phyloP scores from a whole-genome alignment of 2,113 vertebrate species.

The Eulacestoma nigropectus region DNA sequence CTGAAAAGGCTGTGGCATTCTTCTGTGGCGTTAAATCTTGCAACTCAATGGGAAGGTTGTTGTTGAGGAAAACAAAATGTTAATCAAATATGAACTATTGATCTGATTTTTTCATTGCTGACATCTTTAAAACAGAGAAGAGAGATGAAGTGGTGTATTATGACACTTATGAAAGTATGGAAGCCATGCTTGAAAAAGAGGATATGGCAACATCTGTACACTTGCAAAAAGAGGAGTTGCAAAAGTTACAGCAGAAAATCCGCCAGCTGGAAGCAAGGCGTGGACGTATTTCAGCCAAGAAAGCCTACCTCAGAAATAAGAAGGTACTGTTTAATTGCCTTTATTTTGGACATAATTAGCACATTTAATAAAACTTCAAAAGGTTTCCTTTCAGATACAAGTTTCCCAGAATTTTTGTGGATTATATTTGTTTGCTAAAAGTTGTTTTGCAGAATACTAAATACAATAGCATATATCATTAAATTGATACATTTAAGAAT shows the following conservation, averaged over 20 bases:
- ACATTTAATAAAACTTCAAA: neutral
- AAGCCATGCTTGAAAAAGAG: conserved; percentile 89
- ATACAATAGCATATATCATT: neutral
- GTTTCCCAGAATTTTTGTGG: neutral
- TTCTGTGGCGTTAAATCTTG: neutral
- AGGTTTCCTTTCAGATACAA: neutral
- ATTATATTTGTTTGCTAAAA: neutral
- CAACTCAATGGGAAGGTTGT: neutral
- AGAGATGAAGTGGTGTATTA: conserved; percentile 96
- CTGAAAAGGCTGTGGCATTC: neutral
- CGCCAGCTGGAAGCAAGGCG: conserved; percentile 92
- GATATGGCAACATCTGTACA: conserved; percentile 69
- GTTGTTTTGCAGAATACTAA: neutral
- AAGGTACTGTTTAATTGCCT: conserved; percentile 75
- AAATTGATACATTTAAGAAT: neutral
- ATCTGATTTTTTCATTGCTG: neutral
- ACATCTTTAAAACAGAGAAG: conserved; percentile 71
- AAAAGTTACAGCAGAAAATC: conserved; percentile 86
- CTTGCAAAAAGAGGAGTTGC: conserved; percentile 83
- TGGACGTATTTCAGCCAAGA: conserved; percentile 95
- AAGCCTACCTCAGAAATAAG: conserved; percentile 99
- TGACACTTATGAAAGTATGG: conserved; percentile 93
- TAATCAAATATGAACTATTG: neutral
- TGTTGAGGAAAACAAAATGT: neutral
- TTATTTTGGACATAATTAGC: neutral